Percentiles rank a stretch among this genome's conserved stretches.
These are phyloP conservation scores for Cepphus grylle DNA, from an alignment of 2,113 vertebrate species.

Conservation along the genomic window DNA sequence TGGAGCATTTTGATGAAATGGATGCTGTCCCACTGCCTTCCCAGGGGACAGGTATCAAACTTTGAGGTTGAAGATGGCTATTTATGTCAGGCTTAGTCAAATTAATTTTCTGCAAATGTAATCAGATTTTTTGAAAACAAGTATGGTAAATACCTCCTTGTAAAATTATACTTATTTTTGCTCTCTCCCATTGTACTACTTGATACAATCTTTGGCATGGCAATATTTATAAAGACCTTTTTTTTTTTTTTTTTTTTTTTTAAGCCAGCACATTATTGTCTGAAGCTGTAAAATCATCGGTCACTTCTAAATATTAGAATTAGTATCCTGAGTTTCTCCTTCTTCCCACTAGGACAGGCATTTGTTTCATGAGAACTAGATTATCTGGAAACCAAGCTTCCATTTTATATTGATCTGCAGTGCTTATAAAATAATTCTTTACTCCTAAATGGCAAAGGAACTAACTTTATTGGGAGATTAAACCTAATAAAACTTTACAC, in stretches of 20 bases:
- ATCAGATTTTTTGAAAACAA: not conserved
- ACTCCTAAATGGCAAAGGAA: slow-evolving; percentile 1
- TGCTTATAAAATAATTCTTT: slow-evolving; percentile 27
- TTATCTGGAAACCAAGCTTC: slow-evolving; percentile 21
- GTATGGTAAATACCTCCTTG: not conserved
- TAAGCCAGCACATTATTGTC: not conserved
- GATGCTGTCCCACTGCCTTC: not conserved
- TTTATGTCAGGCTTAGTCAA: not conserved
- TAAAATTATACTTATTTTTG: not conserved
- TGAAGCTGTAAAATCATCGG: not conserved
- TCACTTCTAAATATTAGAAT: not conserved
- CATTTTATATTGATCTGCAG: slow-evolving; percentile 15
- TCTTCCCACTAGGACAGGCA: not conserved
- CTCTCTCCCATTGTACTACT: not conserved
- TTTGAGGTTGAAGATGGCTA: not conserved
- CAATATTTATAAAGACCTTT: not conserved
- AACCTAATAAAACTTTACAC: slow-evolving; percentile 16
- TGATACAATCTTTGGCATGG: not conserved
- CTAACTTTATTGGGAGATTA: slow-evolving; percentile 47
- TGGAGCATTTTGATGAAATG: not conserved
- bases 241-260: not conserved
- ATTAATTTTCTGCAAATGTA: slow-evolving; percentile 3
- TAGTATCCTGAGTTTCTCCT: not conserved
- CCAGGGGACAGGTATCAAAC: not conserved
- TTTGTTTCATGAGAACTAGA: slow-evolving; percentile 10